Percentiles rank a stretch among this genome's conserved stretches.
Evolutionary conservation across 2,888 invertebrate species (phyloP).

Genomic region (Lysandra bellargus): DNA sequence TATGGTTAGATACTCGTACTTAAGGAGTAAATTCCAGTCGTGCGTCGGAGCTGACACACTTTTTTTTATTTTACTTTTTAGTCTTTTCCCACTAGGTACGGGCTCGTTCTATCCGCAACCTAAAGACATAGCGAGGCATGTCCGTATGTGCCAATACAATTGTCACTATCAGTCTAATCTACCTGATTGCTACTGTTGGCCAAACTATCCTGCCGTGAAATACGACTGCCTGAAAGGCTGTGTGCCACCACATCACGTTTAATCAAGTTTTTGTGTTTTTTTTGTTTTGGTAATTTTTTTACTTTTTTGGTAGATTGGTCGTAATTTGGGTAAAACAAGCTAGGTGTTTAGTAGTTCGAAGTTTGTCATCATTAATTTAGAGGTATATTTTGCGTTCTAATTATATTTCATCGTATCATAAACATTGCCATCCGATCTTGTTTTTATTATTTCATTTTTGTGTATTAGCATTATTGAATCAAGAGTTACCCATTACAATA

Average conservation of each 20-base stretch:
- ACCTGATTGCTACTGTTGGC: conserved; percentile 49
- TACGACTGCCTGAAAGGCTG: conserved; percentile 39
- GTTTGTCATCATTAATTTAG: neutral
- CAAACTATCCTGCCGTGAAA: conserved; percentile 40
- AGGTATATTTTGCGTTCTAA: neutral
- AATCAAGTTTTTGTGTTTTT: conserved; percentile 32
- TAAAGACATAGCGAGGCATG: conserved; percentile 72
- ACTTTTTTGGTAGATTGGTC: neutral
- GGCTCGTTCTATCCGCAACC: conserved; percentile 82
- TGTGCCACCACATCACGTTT: conserved; percentile 38
- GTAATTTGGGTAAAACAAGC: neutral
- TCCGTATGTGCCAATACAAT: conserved; percentile 60
- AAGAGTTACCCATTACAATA: no score
- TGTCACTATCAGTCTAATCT: conserved; percentile 44
- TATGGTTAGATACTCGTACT: no score
- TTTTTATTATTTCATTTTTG: no score
- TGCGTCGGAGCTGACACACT: no score
- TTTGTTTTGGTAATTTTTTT: conserved; percentile 22
- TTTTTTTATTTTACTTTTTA: neutral
- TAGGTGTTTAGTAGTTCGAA: neutral
- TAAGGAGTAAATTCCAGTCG: no score
- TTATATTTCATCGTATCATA: no score
- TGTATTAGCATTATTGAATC: no score
- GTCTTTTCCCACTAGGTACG: conserved; percentile 60
- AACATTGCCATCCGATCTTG: no score